Conservation (phyloP, 2,888 invertebrate species). For the Sthenelais limicola region DNA sequence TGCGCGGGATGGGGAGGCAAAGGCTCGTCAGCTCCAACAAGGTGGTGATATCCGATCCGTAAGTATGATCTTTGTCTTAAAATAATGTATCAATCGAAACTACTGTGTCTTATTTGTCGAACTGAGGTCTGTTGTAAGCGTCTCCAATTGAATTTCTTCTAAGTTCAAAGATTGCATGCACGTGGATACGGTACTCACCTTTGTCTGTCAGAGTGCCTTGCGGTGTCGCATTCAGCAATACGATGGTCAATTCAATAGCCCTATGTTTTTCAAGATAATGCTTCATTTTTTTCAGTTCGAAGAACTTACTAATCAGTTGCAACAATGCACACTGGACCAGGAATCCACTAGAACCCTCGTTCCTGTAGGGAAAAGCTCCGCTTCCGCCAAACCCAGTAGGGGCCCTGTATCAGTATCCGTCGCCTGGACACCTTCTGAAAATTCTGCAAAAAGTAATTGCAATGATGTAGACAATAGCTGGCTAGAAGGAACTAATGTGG, state of each 20-base stretch:
- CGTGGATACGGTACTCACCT: no score
- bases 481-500: conserved; percentile 30
- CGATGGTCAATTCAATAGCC: no score
- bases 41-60: neutral
- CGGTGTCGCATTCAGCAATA: no score
- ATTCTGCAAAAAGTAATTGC: no score
- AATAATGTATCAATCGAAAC: neutral
- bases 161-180: no score
- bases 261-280: no score
- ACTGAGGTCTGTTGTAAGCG: no score
- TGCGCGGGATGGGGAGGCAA: conserved; percentile 27
- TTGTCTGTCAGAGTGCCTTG: no score
- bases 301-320: neutral
- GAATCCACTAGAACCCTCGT: neutral
- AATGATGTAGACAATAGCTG: conserved; percentile 33
- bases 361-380: neutral
- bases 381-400: neutral
- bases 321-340: neutral
- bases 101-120: no score
- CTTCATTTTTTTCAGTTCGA: conserved; percentile 10
- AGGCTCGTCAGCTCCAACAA: neutral
- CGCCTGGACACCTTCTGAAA: neutral
- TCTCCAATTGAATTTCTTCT: no score
- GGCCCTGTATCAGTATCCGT: neutral
- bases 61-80: conserved; percentile 5